Evolutionary conservation across 2,888 invertebrate species (phyloP).

Genomic region (Hydraecia micacea): DNA sequence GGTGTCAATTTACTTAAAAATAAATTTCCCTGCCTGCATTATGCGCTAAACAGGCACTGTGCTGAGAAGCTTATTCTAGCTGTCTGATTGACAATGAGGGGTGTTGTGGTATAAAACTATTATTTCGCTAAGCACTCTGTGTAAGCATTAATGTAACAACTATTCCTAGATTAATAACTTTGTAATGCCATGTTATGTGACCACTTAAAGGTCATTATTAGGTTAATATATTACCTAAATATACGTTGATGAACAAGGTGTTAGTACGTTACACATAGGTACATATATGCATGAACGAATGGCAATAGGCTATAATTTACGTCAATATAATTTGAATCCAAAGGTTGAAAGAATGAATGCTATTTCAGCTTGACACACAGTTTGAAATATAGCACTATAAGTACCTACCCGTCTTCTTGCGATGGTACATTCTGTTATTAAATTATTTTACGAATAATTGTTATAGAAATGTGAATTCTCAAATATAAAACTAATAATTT

Average conservation of each 20-base stretch:
- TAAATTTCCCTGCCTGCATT: too few relatives aligned
- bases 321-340: neutral
- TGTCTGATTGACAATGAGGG: too few relatives aligned
- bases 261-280: neutral
- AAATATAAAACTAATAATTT: neutral
- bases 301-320: neutral
- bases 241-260: neutral
- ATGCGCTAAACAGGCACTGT: neutral
- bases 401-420: neutral
- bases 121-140: neutral
- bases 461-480: neutral
- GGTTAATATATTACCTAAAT: neutral
- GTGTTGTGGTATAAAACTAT: neutral
- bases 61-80: neutral
- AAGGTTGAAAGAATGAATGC: neutral
- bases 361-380: neutral
- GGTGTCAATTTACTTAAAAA: neutral
- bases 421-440: neutral
- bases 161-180: neutral
- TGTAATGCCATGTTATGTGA: neutral
- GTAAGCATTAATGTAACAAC: neutral
- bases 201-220: conserved; percentile 1
- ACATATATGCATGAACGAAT: neutral
- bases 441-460: neutral
- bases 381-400: neutral